Evolutionary conservation across 1,140 invertebrate genomes (phyloP), one percentile per base, ranked within the genome.

Genomic region (Aricia agestis): DNA sequence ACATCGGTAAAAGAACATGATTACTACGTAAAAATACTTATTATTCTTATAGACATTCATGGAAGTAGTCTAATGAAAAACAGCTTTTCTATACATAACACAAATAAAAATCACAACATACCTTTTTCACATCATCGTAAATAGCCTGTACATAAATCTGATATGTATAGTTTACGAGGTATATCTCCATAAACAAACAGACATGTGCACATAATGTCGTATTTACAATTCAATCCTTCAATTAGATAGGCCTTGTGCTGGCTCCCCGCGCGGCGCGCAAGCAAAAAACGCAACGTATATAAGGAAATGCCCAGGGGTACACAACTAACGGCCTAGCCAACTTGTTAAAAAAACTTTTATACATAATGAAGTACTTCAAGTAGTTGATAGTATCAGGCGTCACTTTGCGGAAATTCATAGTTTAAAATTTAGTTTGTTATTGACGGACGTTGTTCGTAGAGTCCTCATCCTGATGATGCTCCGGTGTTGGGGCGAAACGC

Each of bases 161-260:
- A 63, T 63, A 63, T 19, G 59, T 11, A n/a, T 19, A 19, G 18
- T 63, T 63, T 63, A 63, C 19, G 18, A 63, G 17, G n/a, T 63
- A 63, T 69, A 57, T 59, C 57, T 45, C 68, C 45, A 68, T 58
- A 73, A 65, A 69, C 70, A 76, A 61, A 72, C 72, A 70, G 71
- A 74, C 75, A 74, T 41, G 57, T 25, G 59, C 59, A 63, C 75
- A 76, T 72, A 78, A 66, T 45, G 72, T 67, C 69, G 73, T 71
- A 75, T 76, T 72, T 72, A 78, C 77, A 78, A 78, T 78, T 78
- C 77, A 78, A 76, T 78, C 58, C 72, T 63, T 72, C 77, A 78
- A 78, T 78, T 78, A 78, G 58, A 74, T 74, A 74, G 59, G 67
- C 77, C 75, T 72, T 73, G 69, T 70, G 74, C n/a, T 41, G 72